Evolutionary conservation across 1,140 invertebrate species (phyloP).

Genomic region (Drosophila nigrodunni): DNA sequence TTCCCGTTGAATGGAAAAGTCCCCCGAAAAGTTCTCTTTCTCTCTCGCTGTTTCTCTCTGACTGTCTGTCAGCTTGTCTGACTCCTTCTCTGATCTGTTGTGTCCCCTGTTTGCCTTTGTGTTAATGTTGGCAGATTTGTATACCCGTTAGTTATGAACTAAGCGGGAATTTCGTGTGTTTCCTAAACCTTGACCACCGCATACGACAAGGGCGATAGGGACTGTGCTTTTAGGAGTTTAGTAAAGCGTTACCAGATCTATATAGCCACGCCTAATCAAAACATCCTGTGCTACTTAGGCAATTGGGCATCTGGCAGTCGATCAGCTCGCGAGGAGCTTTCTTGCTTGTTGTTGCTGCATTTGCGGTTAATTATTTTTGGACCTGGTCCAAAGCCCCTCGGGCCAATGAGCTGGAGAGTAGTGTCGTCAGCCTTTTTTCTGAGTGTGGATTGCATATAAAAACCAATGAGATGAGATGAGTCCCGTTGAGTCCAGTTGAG

Average conservation of each 20-base stretch:
- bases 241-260: too few species aligned
- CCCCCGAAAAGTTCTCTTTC: constrained; percentile 7
- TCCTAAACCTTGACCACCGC: too few species aligned
- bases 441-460: constrained; percentile 40
- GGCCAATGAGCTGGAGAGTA: background rate
- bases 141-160: background rate
- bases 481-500: constrained; percentile 20
- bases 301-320: background rate
- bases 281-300: too few species aligned
- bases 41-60: background rate
- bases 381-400: constrained; percentile 15
- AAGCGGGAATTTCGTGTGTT: background rate
- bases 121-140: constrained; percentile 35
- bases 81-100: background rate
- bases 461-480: constrained; percentile 57
- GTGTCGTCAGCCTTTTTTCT: constrained; percentile 7
- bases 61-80: background rate
- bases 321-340: background rate
- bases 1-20: constrained; percentile 39
- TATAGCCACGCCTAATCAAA: too few species aligned
- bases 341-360: constrained; percentile 29
- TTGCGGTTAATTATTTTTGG: constrained; percentile 65
- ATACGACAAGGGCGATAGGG: too few species aligned
- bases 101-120: constrained; percentile 13
- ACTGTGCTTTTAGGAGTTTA: too few species aligned